Conservation (phyloP, 2,888 invertebrate genomes). For the Hetaerina titia region DNA sequence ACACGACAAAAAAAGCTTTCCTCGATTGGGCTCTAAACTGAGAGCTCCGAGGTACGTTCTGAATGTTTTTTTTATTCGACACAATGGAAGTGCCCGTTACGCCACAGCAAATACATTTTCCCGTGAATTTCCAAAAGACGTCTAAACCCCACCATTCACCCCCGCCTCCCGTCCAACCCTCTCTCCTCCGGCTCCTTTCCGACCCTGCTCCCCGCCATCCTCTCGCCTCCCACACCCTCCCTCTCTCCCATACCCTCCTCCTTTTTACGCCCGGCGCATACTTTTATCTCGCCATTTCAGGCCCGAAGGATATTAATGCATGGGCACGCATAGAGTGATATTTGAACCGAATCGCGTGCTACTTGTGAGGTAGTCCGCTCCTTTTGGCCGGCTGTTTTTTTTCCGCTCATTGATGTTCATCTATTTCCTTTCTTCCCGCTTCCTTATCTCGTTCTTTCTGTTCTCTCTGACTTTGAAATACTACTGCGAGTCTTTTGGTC, state of each 20-base stretch:
- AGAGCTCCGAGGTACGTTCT: background rate
- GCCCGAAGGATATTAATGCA: slow-evolving; percentile 34
- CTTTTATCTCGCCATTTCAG: slow-evolving; percentile 25
- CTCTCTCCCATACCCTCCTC: background rate
- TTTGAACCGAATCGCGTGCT: background rate
- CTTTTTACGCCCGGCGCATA: background rate
- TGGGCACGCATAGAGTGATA: slow-evolving; percentile 22
- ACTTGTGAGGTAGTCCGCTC: background rate
- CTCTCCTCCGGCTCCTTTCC: background rate
- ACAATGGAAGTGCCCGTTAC: background rate
- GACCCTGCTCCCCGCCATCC: too few relatives aligned
- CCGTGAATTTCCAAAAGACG: background rate
- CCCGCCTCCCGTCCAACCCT: background rate
- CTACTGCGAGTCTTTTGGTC: background rate
- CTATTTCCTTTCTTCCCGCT: background rate
- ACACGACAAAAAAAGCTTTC: background rate
- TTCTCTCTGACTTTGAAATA: background rate
- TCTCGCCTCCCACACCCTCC: too few relatives aligned
- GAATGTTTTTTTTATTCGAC: slow-evolving; percentile 17
- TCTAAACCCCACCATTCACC: too few relatives aligned
- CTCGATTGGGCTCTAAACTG: background rate
- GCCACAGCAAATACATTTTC: slow-evolving; percentile 1
- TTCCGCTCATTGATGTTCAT: background rate
- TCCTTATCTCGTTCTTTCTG: background rate
- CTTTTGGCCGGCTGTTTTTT: background rate